Evolutionary conservation across 2,797 vertebrate genomes (phyloP), one percentile per base, ranked within the genome.

Genomic region (Apogon talboti): DNA sequence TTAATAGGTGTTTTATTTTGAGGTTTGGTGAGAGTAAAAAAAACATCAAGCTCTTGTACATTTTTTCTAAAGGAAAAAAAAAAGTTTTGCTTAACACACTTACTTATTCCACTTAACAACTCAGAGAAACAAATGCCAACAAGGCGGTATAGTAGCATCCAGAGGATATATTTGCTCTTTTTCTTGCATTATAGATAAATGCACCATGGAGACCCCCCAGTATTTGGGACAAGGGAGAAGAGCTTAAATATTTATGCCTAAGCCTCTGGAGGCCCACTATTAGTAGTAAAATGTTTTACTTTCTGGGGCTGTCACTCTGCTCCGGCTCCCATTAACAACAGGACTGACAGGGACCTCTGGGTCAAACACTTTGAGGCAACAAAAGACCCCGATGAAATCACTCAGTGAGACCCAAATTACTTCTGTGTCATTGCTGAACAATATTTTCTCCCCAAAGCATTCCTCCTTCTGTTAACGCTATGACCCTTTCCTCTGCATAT

Each of bases 381-480:
- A 95, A 94, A 94, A 91, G 89, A 74, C 83, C 85, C 87, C 72
- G 90, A 93, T 93, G 92, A 93, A 93, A 94, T 93, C 92, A 90
- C 93, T 93, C 90, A 88, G 89, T 70, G 91, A 93, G 93, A 93
- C 93, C 93, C 93, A 93, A 94, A 95, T 94, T 94, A 95, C 93
- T 94, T 94, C 93, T 94, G 94, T 94, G 94, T 95, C 94, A 94
- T 93, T 93, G 94, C 92, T 92, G 93, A 78, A 94, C 93, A 95
- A 94, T 94, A 94, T 94, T 94, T 91, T 86, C 87, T 90, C 88
- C 87, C 87, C 81, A 91, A 92, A 92, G 93, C 91, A 93, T 93
- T 93, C 93, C 91, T 92, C 85, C 87, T 81, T 91, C 88, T 92
- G 93, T 93, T 94, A 93, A 93, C 88, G 83, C 84, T 74, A 67